Evolutionary conservation across 2,888 invertebrate genomes (phyloP).

Genomic region (Brassicogethes aeneus): DNA sequence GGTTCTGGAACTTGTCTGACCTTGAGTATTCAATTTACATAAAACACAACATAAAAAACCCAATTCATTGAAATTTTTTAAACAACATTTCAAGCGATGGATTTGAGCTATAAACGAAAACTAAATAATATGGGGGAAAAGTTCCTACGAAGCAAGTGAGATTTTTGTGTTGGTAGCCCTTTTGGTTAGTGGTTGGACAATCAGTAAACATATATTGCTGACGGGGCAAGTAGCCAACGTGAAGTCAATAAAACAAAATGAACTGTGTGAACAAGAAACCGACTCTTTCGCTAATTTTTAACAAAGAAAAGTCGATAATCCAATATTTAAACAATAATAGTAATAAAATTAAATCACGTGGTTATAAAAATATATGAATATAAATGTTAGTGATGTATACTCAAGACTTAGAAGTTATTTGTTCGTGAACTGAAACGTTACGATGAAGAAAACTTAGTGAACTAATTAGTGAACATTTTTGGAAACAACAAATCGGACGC

Average conservation of each 20-base stretch:
- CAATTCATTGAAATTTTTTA: too few species aligned
- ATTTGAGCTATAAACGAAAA: not conserved
- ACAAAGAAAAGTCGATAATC: conserved; percentile 28
- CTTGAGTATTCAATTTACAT: too few species aligned
- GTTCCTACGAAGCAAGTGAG: not conserved
- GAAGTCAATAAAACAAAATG: conserved; percentile 24
- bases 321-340: conserved; percentile 29
- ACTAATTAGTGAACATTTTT: conserved; percentile 8
- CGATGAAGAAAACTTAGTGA: conserved; percentile 6
- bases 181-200: conserved; percentile 21
- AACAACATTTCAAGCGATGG: not conserved
- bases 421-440: conserved; percentile 15
- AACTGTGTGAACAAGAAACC: conserved; percentile 9
- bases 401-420: conserved; percentile 23
- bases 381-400: conserved; percentile 36
- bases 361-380: conserved; percentile 21
- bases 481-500: conserved; percentile 9
- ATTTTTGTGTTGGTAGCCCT: not conserved
- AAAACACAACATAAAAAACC: too few species aligned
- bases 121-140: not conserved
- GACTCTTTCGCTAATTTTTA: conserved; percentile 19
- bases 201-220: conserved; percentile 32
- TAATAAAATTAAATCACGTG: conserved; percentile 25
- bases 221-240: conserved; percentile 25
- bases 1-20: too few species aligned